Evolutionary conservation across 2,888 invertebrate species (phyloP).

Genomic region (Sabellastarte sp.): DNA sequence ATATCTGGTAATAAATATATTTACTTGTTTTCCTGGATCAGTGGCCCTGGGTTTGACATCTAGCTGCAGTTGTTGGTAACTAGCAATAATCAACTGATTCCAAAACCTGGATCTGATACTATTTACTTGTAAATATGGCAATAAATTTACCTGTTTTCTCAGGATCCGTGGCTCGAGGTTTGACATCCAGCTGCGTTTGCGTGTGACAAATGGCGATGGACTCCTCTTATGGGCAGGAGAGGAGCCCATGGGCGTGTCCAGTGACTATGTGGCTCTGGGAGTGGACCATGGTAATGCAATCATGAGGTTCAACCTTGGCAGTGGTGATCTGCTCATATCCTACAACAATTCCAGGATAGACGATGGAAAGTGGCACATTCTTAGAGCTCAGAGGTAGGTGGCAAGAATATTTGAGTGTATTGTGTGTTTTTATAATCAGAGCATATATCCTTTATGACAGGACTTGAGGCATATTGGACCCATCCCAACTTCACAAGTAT

Average conservation of each 20-base stretch:
- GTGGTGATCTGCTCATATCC: constrained; percentile 79
- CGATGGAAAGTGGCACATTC: constrained; percentile 84
- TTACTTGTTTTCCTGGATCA: no score
- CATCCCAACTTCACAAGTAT: no score
- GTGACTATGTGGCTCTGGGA: constrained; percentile 81
- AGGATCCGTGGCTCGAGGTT: constrained; percentile 17
- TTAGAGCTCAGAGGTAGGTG: constrained; percentile 72
- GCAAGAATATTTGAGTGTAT: no score
- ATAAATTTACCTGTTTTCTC: constrained; percentile 8
- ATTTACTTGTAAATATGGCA: no score
- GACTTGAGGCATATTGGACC: no score
- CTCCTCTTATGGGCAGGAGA: constrained; percentile 82
- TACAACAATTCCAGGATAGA: constrained; percentile 83
- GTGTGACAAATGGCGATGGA: constrained; percentile 71
- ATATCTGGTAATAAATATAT: no score
- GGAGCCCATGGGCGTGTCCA: constrained; percentile 62
- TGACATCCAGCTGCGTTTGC: constrained; percentile 84
- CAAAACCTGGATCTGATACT: no score
- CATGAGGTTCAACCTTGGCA: constrained; percentile 69
- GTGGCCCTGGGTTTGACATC: no score
- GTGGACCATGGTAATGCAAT: background rate
- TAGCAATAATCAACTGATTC: no score
- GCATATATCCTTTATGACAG: no score
- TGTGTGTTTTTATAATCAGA: no score
- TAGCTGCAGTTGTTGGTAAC: no score